Conservation (phyloP, 2,888 invertebrate genomes). For the Isoperla grammatica region DNA sequence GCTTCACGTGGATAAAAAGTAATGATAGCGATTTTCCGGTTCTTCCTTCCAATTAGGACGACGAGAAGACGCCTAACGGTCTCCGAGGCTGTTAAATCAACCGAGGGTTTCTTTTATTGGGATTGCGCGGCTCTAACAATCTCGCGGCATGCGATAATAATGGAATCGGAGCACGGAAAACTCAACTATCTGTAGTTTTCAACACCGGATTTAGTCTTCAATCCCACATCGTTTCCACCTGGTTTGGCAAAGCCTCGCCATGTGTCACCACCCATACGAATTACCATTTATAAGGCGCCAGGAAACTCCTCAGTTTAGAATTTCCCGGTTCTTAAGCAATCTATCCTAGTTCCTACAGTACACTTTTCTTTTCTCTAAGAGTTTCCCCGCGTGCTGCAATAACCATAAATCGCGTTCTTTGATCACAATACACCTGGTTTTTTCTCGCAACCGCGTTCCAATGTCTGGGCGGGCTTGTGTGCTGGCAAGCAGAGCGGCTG, state of each 20-base stretch:
- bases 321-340: neutral
- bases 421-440: constrained; percentile 5
- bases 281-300: neutral
- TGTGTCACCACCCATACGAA: neutral
- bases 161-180: too few species aligned
- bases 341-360: neutral
- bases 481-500: neutral
- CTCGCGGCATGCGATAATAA: too few species aligned
- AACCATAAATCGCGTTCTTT: constrained; percentile 9
- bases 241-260: constrained; percentile 8
- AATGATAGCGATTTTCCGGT: too few species aligned
- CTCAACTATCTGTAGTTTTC: too few species aligned
- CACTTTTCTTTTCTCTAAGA: neutral
- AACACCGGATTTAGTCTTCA: too few species aligned
- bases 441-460: neutral
- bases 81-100: too few species aligned
- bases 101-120: too few species aligned
- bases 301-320: neutral
- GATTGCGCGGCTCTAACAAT: too few species aligned
- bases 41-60: too few species aligned
- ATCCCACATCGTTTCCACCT: neutral
- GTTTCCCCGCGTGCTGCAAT: constrained; percentile 5
- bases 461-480: neutral
- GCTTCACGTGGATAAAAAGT: too few species aligned
- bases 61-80: too few species aligned